Conservation (phyloP, 2,888 invertebrate genomes). For the Sarcophaga carnaria region DNA sequence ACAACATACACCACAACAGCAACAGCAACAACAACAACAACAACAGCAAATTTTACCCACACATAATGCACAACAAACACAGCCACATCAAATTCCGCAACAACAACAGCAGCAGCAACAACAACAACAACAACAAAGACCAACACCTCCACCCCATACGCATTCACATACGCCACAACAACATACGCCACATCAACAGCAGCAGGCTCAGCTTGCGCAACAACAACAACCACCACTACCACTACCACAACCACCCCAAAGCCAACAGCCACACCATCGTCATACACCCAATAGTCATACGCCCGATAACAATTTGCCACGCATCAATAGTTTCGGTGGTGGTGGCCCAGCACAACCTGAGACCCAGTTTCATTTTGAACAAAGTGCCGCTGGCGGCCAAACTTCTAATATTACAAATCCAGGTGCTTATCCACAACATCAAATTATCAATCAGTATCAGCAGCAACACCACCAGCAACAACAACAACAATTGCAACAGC, state of each 20-base stretch:
- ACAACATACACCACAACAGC: constrained; percentile 75
- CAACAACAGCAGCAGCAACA: constrained; percentile 75
- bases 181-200: constrained; percentile 64
- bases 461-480: constrained; percentile 75
- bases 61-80: constrained; percentile 65
- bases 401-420: constrained; percentile 68
- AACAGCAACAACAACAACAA: constrained; percentile 69
- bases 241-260: constrained; percentile 50
- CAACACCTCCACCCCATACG: constrained; percentile 69
- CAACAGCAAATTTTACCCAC: constrained; percentile 70
- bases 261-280: constrained; percentile 73
- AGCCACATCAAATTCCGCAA: constrained; percentile 72
- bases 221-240: constrained; percentile 50
- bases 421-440: constrained; percentile 79
- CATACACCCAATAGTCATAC: constrained; percentile 75
- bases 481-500: constrained; percentile 73
- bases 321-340: constrained; percentile 78
- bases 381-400: constrained; percentile 70
- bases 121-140: constrained; percentile 69
- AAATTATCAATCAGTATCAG: constrained; percentile 78
- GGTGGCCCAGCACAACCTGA: constrained; percentile 73
- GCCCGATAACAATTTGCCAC: constrained; percentile 77
- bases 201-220: constrained; percentile 7
- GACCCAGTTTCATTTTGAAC: constrained; percentile 79
- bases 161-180: constrained; percentile 52